Evolutionary conservation across 2,888 invertebrate species (phyloP).

Genomic region (Cremastinae sp.): DNA sequence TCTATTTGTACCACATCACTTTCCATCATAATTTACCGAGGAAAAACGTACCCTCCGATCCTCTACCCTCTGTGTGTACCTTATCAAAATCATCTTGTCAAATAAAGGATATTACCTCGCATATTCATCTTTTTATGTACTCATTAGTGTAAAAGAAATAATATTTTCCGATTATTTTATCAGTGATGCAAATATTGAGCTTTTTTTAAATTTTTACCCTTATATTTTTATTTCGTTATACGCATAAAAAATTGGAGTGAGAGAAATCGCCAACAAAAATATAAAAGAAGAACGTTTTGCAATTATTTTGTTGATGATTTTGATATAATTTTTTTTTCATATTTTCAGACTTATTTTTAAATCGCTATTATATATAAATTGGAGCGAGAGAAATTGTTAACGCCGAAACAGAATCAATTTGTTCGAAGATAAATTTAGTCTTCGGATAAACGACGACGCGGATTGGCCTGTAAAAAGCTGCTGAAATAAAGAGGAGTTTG

Average conservation of each 20-base stretch:
- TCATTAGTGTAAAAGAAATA: conserved; percentile 27
- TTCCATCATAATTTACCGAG: conserved; percentile 35
- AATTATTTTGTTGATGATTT: conserved; percentile 35
- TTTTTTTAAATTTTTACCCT: conserved; percentile 52
- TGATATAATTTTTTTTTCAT: conserved; percentile 52
- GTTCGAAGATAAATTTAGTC: too few species aligned
- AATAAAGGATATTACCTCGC: conserved; percentile 23
- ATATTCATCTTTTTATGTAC: conserved; percentile 7
- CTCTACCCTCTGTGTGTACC: background rate
- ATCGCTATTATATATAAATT: conserved; percentile 35
- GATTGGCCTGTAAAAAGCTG: conserved; percentile 1
- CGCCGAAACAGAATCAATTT: too few species aligned
- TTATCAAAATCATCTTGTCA: conserved; percentile 26
- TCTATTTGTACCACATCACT: conserved; percentile 39
- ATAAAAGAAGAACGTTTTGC: too few species aligned
- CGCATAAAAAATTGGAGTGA: conserved; percentile 7
- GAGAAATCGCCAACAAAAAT: too few species aligned
- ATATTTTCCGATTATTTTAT: too few species aligned
- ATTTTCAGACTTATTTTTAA: conserved; percentile 51
- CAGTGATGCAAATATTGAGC: conserved; percentile 59
- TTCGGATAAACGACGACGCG: too few species aligned
- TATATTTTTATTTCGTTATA: conserved; percentile 35
- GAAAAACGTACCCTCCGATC: conserved; percentile 3
- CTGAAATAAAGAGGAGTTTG: conserved; percentile 15
- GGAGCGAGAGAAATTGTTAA: too few species aligned